phyloP scores from a whole-genome alignment of 2,113 vertebrate species.

The Cyprinodon brontotheroides region DNA sequence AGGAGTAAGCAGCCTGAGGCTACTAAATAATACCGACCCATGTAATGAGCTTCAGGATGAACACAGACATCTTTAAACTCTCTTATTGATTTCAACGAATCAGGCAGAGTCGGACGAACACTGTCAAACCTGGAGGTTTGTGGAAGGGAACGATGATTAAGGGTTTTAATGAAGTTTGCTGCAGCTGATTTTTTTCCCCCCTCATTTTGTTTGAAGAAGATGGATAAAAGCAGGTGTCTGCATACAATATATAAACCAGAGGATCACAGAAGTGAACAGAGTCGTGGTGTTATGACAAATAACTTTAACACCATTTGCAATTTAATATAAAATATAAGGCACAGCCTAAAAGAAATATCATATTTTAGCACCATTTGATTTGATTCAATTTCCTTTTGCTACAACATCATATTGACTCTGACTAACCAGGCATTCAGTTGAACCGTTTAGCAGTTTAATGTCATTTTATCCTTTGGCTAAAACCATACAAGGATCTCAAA shows the following conservation, averaged over 20 bases:
- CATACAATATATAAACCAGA: neutral
- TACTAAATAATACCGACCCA: constrained; percentile 52
- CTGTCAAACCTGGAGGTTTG: constrained; percentile 32
- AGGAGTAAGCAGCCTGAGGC: constrained; percentile 25
- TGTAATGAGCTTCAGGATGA: constrained; percentile 47
- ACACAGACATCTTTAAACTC: constrained; percentile 43
- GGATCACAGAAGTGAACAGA: neutral
- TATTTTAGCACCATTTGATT: neutral
- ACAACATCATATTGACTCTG: too few relatives aligned
- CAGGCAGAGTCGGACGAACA: constrained; percentile 17
- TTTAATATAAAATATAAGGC: too few relatives aligned
- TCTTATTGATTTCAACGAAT: constrained; percentile 57
- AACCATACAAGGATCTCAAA: neutral
- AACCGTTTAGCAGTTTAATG: too few relatives aligned
- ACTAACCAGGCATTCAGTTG: too few relatives aligned
- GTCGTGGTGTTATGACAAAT: neutral
- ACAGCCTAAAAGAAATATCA: neutral
- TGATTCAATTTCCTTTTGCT: neutral
- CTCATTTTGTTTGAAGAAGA: constrained; percentile 6
- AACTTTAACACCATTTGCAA: neutral
- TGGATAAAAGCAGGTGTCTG: constrained; percentile 9
- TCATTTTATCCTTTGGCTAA: too few relatives aligned
- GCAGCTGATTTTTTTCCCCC: neutral
- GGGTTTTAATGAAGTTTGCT: constrained; percentile 46
- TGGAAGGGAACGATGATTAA: constrained; percentile 34